Percentiles rank a stretch among this genome's conserved stretches.
phyloP scores from a whole-genome alignment of 2,888 invertebrate species.

The Hofmannophila pseudospretella region DNA sequence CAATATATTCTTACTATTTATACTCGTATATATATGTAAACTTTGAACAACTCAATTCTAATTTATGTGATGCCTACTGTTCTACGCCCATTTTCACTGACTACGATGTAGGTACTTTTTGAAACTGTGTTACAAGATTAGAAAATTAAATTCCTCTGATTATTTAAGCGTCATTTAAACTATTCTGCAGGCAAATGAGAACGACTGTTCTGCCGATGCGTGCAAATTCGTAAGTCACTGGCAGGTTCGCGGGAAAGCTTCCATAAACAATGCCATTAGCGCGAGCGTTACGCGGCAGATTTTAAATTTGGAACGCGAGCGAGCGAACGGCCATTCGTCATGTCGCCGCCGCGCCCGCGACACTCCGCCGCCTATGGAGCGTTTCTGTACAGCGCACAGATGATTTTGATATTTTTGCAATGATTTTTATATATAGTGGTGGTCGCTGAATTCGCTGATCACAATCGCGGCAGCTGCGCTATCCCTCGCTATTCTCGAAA shows the following conservation, averaged over 20 bases:
- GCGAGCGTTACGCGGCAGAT: slow-evolving; percentile 72
- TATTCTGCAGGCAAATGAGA: slow-evolving; percentile 35
- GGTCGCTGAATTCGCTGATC: no score
- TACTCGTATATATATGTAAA: no score
- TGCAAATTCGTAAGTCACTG: slow-evolving; percentile 62
- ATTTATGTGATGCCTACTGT: no score
- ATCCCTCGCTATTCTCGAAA: no score
- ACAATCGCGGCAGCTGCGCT: no score
- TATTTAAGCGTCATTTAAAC: slow-evolving; percentile 52
- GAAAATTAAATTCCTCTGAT: no score
- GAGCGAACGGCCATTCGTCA: slow-evolving; percentile 68
- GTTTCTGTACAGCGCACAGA: slow-evolving; percentile 20
- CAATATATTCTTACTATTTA: no score
- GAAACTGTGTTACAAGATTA: no score
- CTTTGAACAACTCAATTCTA: no score
- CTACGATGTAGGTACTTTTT: no score
- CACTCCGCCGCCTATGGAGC: slow-evolving; percentile 46
- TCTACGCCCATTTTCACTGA: no score
- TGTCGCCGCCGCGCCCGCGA: slow-evolving; percentile 68
- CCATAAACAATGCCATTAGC: slow-evolving; percentile 76
- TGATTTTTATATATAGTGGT: no score
- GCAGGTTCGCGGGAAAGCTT: slow-evolving; percentile 55
- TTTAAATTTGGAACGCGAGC: slow-evolving; percentile 73
- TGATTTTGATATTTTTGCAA: slow-evolving; percentile 41
- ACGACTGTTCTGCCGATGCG: slow-evolving; percentile 40